Evolutionary conservation across 35 echinoderm and acorn worm species (phyloP).

Genomic region (Heliocidaris tuberculata): DNA sequence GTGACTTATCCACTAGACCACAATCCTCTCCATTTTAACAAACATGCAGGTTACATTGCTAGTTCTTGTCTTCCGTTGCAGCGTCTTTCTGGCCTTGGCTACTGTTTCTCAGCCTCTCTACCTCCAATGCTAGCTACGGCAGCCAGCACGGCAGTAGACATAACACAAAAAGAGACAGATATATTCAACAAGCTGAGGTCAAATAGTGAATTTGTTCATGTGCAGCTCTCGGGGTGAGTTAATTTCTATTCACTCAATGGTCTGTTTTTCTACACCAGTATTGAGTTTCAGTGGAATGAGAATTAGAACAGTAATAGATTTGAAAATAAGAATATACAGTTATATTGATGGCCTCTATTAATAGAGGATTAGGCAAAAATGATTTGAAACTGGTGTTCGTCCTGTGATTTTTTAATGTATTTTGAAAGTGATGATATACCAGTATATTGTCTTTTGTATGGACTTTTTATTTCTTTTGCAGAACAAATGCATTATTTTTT

Average conservation of each 20-base stretch:
- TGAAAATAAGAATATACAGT: too few relatives aligned
- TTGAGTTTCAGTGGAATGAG: too few relatives aligned
- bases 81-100: constrained; percentile 86
- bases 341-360: too few relatives aligned
- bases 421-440: too few relatives aligned
- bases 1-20: background rate
- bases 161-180: constrained; percentile 70
- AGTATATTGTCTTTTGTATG: too few relatives aligned
- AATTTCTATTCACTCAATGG: too few relatives aligned
- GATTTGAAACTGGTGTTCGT: too few relatives aligned
- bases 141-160: constrained; percentile 70
- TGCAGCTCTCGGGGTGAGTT: constrained; percentile 69
- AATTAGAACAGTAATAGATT: too few relatives aligned
- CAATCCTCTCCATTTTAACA: background rate
- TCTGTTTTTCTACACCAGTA: background rate
- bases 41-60: background rate
- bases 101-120: constrained; percentile 97
- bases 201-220: constrained; percentile 71
- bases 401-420: too few relatives aligned
- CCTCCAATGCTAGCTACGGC: constrained; percentile 86
- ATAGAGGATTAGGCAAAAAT: too few relatives aligned
- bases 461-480: too few relatives aligned
- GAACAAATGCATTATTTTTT: too few relatives aligned
- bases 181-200: constrained; percentile 64
- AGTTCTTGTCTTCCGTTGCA: constrained; percentile 30